phyloP scores from a whole-genome alignment of 2,113 vertebrate genomes.

The Triplophysa dalaica region DNA sequence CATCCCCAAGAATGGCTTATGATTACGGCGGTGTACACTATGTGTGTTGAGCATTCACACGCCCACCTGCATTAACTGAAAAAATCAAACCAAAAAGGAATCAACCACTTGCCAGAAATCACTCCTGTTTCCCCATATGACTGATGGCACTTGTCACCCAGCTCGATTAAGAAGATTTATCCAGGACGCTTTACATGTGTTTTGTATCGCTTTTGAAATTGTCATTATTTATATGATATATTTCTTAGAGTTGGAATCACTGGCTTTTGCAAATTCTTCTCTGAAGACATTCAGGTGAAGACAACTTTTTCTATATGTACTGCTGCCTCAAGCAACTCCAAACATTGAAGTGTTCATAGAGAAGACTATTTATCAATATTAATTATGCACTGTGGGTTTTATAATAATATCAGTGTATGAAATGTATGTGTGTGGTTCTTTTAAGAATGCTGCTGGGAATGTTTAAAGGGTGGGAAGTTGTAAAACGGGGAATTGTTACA shows the following conservation, averaged over 20 bases:
- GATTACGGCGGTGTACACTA: slow-evolving; percentile 21
- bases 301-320: slow-evolving; percentile 14
- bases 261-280: slow-evolving; percentile 17
- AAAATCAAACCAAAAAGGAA: slow-evolving; percentile 12
- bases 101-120: slow-evolving; percentile 18
- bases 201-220: slow-evolving; percentile 62
- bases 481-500: slow-evolving; percentile 41
- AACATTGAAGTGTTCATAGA: slow-evolving; percentile 42
- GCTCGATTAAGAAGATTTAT: slow-evolving; percentile 46
- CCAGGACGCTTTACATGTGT: slow-evolving; percentile 59
- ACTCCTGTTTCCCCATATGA: slow-evolving; percentile 36
- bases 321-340: slow-evolving; percentile 47
- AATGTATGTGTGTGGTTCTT: neutral
- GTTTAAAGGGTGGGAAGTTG: neutral
- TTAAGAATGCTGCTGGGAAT: slow-evolving; percentile 28
- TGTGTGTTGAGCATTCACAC: slow-evolving; percentile 16
- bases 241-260: slow-evolving; percentile 59
- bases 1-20: slow-evolving; percentile 27
- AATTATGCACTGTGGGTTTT: slow-evolving; percentile 52
- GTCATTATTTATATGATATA: slow-evolving; percentile 73
- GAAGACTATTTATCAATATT: slow-evolving; percentile 45
- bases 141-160: slow-evolving; percentile 24
- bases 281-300: slow-evolving; percentile 32
- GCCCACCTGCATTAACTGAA: neutral
- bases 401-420: slow-evolving; percentile 27